Evolutionary conservation across 2,113 vertebrate genomes (phyloP).

Genomic region (Pseudonaja textilis): DNA sequence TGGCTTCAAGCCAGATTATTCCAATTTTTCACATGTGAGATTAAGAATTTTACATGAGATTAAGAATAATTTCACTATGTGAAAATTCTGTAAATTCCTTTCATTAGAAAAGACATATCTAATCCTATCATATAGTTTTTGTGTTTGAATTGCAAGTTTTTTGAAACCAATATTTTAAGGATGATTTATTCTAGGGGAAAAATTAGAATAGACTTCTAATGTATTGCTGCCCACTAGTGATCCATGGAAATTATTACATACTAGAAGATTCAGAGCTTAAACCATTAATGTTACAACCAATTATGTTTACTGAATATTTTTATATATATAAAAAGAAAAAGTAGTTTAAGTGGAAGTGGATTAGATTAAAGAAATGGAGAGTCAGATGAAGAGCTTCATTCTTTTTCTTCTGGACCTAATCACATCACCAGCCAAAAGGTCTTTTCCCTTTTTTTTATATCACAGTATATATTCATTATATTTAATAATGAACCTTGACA

Average conservation of each 20-base stretch:
- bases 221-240: background rate
- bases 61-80: background rate
- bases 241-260: background rate
- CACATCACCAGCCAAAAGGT: background rate
- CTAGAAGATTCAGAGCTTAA: background rate
- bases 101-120: background rate
- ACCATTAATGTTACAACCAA: background rate
- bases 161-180: background rate
- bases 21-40: background rate
- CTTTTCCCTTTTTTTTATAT: background rate
- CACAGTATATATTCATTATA: background rate
- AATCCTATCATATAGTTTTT: background rate
- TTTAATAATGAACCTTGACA: too few relatives aligned
- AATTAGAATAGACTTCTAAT: rapidly evolving
- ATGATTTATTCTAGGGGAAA: background rate
- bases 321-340: background rate
- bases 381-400: background rate
- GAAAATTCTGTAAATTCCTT: background rate
- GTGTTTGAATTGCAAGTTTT: background rate
- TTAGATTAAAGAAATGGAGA: background rate
- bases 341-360: background rate
- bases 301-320: background rate
- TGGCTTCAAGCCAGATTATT: background rate
- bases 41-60: background rate
- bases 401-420: background rate